Conservation (phyloP, 2,797 vertebrate species). For the Spondyliosoma cantharus region DNA sequence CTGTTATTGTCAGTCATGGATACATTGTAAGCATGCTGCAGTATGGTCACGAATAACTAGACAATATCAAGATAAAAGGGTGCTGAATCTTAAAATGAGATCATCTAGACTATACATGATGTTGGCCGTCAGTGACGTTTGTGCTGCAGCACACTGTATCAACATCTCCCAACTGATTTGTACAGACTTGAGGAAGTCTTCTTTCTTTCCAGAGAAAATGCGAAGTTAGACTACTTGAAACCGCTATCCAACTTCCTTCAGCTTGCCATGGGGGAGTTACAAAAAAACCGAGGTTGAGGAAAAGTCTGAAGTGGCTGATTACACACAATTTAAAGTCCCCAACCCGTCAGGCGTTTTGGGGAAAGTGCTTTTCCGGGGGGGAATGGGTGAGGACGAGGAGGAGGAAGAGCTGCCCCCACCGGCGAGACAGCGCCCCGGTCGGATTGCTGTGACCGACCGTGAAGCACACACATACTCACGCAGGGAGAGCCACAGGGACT, state of each 20-base stretch:
- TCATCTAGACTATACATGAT: no score
- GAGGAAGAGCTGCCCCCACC: conserved; percentile 67
- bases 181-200: background rate
- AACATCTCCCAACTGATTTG: background rate
- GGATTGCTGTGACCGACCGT: conserved; percentile 59
- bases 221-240: conserved; percentile 14
- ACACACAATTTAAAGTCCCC: conserved; percentile 58
- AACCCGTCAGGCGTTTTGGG: conserved; percentile 54
- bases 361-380: conserved; percentile 35
- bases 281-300: conserved; percentile 33
- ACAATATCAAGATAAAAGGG: background rate
- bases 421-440: conserved; percentile 76
- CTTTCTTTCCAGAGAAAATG: conserved; percentile 41
- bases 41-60: background rate
- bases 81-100: no score
- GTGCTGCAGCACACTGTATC: background rate
- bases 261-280: conserved; percentile 1
- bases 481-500: conserved; percentile 19
- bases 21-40: background rate
- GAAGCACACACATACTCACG: conserved; percentile 48
- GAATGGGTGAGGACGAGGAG: conserved; percentile 11
- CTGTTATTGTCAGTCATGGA: background rate
- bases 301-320: conserved; percentile 51
- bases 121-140: background rate
- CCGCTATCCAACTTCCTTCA: conserved; percentile 18